A percentile compares a stretch with the other conserved stretches of the same genome.
These are phyloP conservation scores for Suncus etruscus DNA, from an alignment of 2,113 vertebrate genomes.

Conservation along the genomic window DNA sequence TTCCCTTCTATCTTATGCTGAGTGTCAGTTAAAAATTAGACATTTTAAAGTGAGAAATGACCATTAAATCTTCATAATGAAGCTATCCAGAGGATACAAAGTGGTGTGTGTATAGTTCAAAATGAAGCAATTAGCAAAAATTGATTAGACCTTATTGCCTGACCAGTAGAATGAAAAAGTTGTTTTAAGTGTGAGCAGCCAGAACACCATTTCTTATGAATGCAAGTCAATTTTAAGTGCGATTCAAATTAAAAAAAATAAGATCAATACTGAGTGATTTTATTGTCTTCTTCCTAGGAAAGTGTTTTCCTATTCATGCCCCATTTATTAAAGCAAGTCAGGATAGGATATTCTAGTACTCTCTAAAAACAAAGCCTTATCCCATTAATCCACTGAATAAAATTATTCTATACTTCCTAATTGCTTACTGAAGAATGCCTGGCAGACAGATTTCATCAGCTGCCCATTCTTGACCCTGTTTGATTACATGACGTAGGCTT, in stretches of 20 bases:
- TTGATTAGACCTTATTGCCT: not conserved
- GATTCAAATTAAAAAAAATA: not conserved
- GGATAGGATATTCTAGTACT: not conserved
- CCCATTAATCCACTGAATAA: not conserved
- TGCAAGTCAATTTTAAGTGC: not conserved
- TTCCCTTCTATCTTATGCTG: not conserved
- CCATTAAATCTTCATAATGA: not conserved
- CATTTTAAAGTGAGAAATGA: not conserved
- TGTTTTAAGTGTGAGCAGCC: not conserved
- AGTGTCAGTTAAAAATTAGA: not conserved
- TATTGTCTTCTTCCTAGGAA: not conserved
- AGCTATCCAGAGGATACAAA: not conserved
- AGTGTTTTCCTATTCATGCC: not conserved
- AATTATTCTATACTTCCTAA: not conserved
- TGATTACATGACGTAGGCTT: not conserved
- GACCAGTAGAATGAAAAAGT: not conserved
- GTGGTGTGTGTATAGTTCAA: not conserved
- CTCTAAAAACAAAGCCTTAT: not conserved
- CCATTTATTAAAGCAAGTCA: not conserved
- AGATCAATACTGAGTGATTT: not conserved
- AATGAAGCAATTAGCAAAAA: not conserved
- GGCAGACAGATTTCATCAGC: not conserved
- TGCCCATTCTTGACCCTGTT: not conserved
- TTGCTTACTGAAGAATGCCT: not conserved
- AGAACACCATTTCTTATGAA: not conserved